Evolutionary conservation across 2,113 vertebrate species (phyloP).

Genomic region (Coturnix japonica): DNA sequence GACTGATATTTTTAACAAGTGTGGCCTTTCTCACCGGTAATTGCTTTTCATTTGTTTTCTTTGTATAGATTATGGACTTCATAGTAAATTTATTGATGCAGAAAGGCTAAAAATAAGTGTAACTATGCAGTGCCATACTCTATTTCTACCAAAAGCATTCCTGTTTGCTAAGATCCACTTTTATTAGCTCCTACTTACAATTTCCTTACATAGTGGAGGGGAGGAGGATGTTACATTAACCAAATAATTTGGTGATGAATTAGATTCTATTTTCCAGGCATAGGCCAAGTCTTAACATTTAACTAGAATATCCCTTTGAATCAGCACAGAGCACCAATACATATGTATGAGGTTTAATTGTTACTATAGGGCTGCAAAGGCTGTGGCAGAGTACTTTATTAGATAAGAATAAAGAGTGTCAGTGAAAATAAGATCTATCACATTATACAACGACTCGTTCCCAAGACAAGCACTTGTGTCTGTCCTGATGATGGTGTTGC

Average conservation of each 20-base stretch:
- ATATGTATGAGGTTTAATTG: conserved; percentile 65
- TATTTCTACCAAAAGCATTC: background rate
- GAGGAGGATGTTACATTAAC: background rate
- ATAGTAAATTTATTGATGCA: background rate
- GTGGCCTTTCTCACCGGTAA: background rate
- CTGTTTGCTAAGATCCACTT: background rate
- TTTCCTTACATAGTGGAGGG: background rate
- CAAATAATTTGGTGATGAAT: conserved; percentile 24
- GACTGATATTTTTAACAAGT: conserved; percentile 16
- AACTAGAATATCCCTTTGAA: conserved; percentile 50
- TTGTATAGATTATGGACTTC: background rate
- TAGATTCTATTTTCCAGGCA: background rate
- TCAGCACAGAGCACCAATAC: background rate
- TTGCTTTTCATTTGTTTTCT: conserved; percentile 19
- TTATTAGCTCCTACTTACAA: background rate
- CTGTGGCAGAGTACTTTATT: conserved; percentile 26
- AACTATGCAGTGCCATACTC: background rate
- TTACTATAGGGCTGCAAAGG: conserved; percentile 15
- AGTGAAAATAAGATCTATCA: conserved; percentile 70
- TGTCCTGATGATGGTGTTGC: conserved; percentile 69
- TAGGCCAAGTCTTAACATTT: conserved; percentile 22
- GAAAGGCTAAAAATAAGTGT: background rate
- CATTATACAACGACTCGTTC: conserved; percentile 59
- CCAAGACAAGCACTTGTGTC: conserved; percentile 66
- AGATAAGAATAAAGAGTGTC: conserved; percentile 69